Evolutionary conservation across 2,888 invertebrate genomes (phyloP), one percentile per base, ranked within the genome.

Genomic region (Amitus sp.): DNA sequence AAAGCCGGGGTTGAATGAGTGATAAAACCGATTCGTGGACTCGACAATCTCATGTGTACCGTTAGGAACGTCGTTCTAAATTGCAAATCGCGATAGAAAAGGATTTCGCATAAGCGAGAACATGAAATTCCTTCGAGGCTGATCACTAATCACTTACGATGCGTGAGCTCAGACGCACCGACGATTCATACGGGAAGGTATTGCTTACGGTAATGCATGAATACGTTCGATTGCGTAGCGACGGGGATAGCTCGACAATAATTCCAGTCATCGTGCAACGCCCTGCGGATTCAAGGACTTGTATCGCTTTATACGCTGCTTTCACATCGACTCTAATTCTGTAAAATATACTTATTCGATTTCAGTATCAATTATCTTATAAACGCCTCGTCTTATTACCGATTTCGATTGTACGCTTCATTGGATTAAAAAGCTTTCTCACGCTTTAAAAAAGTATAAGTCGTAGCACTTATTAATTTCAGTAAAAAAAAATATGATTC

Each of bases 151-250:
- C 61, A 62, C 59, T 40, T 27, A 34, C 37, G 48, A 39, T 55
- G 54, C 62, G 57, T 53, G 53, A 57, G 52, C 45, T 34, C 17
- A 13, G 39, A 42, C 52, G 47, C 47, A 43, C 51, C n/a, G n/a
- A 51, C 46, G 45, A 62, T 20, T 62, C 28, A 50, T 65, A 61
- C 51, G 55, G 58, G 55, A 63, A 59, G 52, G 59, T 63, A 63
- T 59, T 52, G 59, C 63, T 63, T 63, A 63, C 63, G 59, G 63
- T 63, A 60, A 66, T 66, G 60, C 57, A 51, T 61, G 66, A 60
- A 63, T 66, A 63, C 63, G 54, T 53, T 66, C 49, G 48, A 47
- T 55, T 51, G 58, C 47, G 40, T 27, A 39, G 55, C 50, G 63
- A 63, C 63, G 56, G 60, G 23, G 55, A 19, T 50, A 43, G 43